phyloP scores from a whole-genome alignment of 2,113 vertebrate species.

The Callipepla californica region DNA sequence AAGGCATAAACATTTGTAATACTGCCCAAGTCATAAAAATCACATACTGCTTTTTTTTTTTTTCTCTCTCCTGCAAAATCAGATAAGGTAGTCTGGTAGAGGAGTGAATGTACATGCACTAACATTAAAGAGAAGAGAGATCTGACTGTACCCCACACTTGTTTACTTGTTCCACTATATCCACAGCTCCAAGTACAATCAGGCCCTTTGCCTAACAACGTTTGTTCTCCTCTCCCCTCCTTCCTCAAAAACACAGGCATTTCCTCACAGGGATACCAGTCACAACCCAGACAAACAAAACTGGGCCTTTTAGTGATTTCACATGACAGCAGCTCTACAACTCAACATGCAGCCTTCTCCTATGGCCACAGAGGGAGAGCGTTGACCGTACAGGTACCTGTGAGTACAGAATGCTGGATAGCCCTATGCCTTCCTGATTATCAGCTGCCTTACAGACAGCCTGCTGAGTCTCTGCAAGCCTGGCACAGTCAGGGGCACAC shows the following conservation, averaged over 20 bases:
- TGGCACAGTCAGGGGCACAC: fast-evolving
- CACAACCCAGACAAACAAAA: neutral
- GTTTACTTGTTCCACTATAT: neutral
- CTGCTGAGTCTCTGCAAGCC: neutral
- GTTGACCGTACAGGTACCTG: neutral
- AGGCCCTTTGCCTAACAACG: neutral
- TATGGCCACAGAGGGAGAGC: neutral
- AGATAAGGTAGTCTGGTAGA: neutral
- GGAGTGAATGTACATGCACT: neutral
- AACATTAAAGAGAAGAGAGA: neutral
- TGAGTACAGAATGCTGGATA: neutral
- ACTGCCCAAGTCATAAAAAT: constrained; percentile 21
- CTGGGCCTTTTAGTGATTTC: neutral
- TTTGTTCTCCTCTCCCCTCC: neutral
- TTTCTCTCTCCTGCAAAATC: neutral
- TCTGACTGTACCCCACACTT: neutral
- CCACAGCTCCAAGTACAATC: neutral
- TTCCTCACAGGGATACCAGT: neutral
- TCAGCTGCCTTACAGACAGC: neutral
- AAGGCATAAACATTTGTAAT: neutral
- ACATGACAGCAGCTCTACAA: neutral
- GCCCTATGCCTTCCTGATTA: neutral
- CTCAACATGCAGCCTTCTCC: neutral
- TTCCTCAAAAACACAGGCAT: neutral
- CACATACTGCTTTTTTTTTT: neutral